Base-by-base conservation (phyloP, 2,113 vertebrate species). In the Serilophus lunatus region DNA sequence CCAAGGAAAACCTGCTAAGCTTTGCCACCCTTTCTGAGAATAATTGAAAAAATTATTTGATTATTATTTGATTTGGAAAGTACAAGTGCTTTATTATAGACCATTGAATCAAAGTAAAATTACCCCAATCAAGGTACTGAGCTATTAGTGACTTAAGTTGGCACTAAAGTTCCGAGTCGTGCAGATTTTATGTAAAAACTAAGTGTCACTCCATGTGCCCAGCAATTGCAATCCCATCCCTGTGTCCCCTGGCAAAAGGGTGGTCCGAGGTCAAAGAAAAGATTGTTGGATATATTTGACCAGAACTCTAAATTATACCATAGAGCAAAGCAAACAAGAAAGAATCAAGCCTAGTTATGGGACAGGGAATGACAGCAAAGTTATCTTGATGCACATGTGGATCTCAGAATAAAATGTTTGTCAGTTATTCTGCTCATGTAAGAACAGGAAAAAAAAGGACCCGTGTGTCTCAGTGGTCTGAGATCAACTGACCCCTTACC, bases 231-330 rank as follows among this genome's bases (percentile, higher is more conserved):
- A 72, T 86, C 64, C 57, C 25, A 42, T 94, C 63, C 47, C 36
- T 84, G 24, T 74, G 64, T 87, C 80, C 42, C 42, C 69, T 86
- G 60, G n/a, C 63, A 92, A 59, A 90, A 96, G 40, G 40, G 64
- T 88, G 56, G 60, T 90, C 26, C 0, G 2, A 80, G 70, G 78
- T 82, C 74, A 93, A 92, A 93, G 72, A 61, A 93, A 86, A 93
- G 69, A 91, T 75, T 4, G 2, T 59, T 83, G 81, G 61, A 69
- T 93, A 80, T 80, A 91, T 77, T 91, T 94, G 89, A 94, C 63
- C 78, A 88, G 74, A 95, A 88, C 72, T 72, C 54, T 56, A 80
- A 95, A 95, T 92, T 92, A 91, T 80, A 95, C 84, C 42, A 23
- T 38, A 76, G n/a, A 85, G 65, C 36, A 88, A 86, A 95, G 61